phyloP scores from a whole-genome alignment of 2,797 vertebrate genomes.

The Gymnocypris eckloni region DNA sequence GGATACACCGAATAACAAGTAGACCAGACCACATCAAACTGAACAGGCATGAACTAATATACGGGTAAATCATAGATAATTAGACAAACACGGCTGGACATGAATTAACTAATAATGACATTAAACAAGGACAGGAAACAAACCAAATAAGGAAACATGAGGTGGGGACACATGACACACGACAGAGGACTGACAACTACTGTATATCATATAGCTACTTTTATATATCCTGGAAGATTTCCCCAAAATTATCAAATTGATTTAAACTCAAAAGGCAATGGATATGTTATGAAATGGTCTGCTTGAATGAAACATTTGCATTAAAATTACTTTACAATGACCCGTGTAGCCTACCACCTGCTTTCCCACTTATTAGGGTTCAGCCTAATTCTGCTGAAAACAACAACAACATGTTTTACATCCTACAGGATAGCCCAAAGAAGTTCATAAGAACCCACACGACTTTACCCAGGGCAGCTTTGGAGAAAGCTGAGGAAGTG shows the following conservation, averaged over 20 bases:
- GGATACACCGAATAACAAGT: too few species aligned
- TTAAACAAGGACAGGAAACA: too few species aligned
- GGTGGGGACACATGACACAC: too few species aligned
- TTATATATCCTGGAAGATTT: background rate
- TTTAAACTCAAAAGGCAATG: background rate
- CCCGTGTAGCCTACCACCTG: background rate
- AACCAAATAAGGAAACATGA: too few species aligned
- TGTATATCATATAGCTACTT: background rate
- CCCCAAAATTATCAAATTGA: background rate
- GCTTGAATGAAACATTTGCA: background rate
- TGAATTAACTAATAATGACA: too few species aligned
- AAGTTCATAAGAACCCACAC: slow-evolving; percentile 59
- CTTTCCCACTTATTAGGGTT: background rate
- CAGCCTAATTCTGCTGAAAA: background rate
- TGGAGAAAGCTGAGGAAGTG: slow-evolving; percentile 65
- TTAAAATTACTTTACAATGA: background rate
- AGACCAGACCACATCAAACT: too few species aligned
- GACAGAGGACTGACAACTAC: too few species aligned
- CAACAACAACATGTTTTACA: background rate
- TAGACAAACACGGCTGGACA: too few species aligned
- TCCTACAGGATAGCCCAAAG: slow-evolving; percentile 61
- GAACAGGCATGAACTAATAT: too few species aligned
- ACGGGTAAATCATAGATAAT: too few species aligned
- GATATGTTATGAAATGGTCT: background rate
- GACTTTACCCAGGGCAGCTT: slow-evolving; percentile 61